Conservation (phyloP, 1,140 invertebrate genomes). For the Aleiodes sp. region DNA sequence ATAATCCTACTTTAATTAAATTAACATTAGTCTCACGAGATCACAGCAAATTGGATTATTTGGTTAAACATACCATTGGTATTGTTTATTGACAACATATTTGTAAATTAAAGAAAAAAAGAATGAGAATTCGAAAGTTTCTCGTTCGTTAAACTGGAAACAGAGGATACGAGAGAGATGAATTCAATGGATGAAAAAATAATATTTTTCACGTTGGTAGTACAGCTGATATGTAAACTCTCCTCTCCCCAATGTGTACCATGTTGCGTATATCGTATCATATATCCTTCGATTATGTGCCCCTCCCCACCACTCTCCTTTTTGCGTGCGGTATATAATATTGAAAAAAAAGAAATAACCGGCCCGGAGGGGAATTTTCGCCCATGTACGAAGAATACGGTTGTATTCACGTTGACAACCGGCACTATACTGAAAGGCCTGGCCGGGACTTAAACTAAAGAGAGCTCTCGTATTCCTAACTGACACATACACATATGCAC, state of each 20-base stretch:
- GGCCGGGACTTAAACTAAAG: not conserved
- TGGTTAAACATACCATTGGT: too few species aligned
- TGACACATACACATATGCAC: not conserved
- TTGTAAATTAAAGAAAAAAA: conserved; percentile 1
- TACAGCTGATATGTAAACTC: not conserved
- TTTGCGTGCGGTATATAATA: not conserved
- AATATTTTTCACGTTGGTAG: not conserved
- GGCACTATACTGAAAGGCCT: conserved; percentile 54
- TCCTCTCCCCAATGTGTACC: not conserved
- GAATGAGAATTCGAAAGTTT: too few species aligned
- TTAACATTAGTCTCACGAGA: not conserved
- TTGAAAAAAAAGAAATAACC: not conserved
- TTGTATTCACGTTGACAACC: conserved; percentile 53
- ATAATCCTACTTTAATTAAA: too few species aligned
- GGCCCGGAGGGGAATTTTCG: not conserved
- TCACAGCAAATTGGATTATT: not conserved
- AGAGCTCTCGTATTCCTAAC: not conserved
- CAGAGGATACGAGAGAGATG: too few species aligned
- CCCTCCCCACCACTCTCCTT: too few species aligned
- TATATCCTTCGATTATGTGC: conserved; percentile 19
- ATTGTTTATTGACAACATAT: too few species aligned
- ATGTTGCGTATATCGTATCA: conserved; percentile 17
- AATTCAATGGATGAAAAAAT: not conserved
- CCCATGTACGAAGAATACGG: conserved; percentile 2
- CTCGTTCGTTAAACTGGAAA: too few species aligned